Evolutionary conservation across 2,888 invertebrate species (phyloP).

Genomic region (Papilio demoleus): DNA sequence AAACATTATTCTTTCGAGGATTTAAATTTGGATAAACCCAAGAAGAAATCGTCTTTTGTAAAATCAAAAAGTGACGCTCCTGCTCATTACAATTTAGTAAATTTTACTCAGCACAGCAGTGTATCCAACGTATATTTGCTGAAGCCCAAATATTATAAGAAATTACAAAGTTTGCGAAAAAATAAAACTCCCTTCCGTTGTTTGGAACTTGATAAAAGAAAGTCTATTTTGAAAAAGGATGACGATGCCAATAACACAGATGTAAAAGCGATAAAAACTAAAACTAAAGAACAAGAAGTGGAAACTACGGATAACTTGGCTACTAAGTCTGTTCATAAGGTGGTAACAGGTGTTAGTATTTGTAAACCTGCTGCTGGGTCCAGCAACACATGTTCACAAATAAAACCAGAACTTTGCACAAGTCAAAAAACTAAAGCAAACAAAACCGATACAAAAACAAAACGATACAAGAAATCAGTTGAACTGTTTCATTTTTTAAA

Average conservation of each 20-base stretch:
- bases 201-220: conserved; percentile 27
- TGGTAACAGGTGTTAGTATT: conserved; percentile 41
- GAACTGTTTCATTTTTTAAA: conserved; percentile 41
- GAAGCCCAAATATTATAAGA: conserved; percentile 29
- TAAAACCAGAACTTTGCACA: conserved; percentile 5
- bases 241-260: background rate
- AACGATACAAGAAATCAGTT: conserved; percentile 10
- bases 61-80: conserved; percentile 25
- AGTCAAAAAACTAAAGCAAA: conserved; percentile 8
- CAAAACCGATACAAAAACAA: too few species aligned
- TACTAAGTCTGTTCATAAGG: conserved; percentile 25
- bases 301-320: conserved; percentile 1
- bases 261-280: conserved; percentile 20
- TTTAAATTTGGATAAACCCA: conserved; percentile 24
- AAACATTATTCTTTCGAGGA: conserved; percentile 38
- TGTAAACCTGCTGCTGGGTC: conserved; percentile 28
- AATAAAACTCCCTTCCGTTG: background rate
- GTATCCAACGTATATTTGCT: conserved; percentile 35
- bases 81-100: conserved; percentile 36
- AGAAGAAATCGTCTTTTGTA: conserved; percentile 30
- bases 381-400: conserved; percentile 1
- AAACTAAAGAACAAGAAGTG: conserved; percentile 31
- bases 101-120: conserved; percentile 32
- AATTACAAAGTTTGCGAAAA: conserved; percentile 8
- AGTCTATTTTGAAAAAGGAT: conserved; percentile 34